These are phyloP conservation scores for Autographa pulchrina DNA, from an alignment of 2,888 invertebrate species.

Conservation along the genomic window DNA sequence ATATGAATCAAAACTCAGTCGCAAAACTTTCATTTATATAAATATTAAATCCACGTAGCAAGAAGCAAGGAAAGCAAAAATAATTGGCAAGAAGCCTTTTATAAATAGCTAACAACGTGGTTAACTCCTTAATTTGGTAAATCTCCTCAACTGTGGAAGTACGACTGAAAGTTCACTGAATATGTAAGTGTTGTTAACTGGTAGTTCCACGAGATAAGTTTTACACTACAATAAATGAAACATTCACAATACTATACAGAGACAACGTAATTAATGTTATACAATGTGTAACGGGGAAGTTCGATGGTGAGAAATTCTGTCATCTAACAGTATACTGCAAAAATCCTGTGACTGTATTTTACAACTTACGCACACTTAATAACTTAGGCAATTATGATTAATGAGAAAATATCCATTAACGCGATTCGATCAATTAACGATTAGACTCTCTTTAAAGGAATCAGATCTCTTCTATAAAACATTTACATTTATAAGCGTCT, in stretches of 20 bases:
- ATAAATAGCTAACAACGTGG: constrained; percentile 3
- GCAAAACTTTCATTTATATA: not conserved
- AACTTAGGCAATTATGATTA: too few relatives aligned
- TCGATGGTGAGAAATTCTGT: not conserved
- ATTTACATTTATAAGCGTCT: too few relatives aligned
- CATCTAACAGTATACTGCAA: not conserved
- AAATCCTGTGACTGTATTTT: too few relatives aligned
- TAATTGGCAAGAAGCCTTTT: constrained; percentile 4
- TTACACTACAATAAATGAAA: constrained; percentile 4
- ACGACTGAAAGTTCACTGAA: not conserved
- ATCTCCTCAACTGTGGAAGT: constrained; percentile 4
- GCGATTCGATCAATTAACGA: too few relatives aligned
- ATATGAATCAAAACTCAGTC: too few relatives aligned
- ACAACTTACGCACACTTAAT: too few relatives aligned
- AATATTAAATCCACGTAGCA: not conserved
- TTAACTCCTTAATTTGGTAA: constrained; percentile 8
- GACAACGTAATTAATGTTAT: not conserved
- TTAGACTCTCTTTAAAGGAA: too few relatives aligned
- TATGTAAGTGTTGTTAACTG: constrained; percentile 4
- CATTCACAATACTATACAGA: not conserved
- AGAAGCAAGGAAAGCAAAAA: constrained; percentile 1
- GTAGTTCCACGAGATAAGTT: constrained; percentile 1
- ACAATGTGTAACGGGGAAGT: not conserved
- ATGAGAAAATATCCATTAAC: too few relatives aligned
- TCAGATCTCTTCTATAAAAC: too few relatives aligned